Conservation (phyloP, 2,113 vertebrate species). For the Jacana jacana region DNA sequence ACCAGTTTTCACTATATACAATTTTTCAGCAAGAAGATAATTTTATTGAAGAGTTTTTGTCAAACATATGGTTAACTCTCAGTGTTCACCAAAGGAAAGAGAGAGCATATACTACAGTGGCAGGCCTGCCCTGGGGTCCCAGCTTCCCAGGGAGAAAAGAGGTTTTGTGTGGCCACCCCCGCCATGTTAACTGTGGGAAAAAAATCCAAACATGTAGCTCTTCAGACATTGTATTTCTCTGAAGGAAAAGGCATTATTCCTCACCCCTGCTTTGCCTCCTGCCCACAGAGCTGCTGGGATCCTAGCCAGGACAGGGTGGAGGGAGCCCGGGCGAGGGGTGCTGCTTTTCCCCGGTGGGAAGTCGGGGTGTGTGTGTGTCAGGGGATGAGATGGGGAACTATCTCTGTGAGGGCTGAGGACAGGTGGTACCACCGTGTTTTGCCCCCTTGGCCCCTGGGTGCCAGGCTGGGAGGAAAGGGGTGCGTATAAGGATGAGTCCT, state of each 20-base stretch:
- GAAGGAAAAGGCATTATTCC: not conserved
- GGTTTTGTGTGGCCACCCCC: rapidly evolving
- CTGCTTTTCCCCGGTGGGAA: too few species aligned
- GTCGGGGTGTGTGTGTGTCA: too few species aligned
- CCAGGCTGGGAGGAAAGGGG: not conserved
- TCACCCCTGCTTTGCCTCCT: not conserved
- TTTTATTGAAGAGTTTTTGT: not conserved
- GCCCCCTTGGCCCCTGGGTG: rapidly evolving
- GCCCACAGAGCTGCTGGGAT: not conserved
- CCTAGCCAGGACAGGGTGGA: not conserved
- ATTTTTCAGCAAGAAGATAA: not conserved
- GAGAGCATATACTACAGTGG: not conserved
- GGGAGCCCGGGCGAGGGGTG: rapidly evolving
- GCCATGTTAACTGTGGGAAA: too few species aligned
- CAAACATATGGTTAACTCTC: not conserved
- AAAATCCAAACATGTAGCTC: not conserved
- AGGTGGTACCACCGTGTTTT: not conserved
- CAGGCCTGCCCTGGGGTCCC: not conserved
- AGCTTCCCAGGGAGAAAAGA: too few species aligned
- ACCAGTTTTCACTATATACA: not conserved
- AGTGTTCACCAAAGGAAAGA: rapidly evolving
- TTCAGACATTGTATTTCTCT: not conserved
- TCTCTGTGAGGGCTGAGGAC: not conserved
- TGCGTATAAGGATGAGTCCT: rapidly evolving
- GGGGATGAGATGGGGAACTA: not conserved